Base-by-base conservation (phyloP, 2,797 vertebrate genomes). In the Poecilia wingei region DNA sequence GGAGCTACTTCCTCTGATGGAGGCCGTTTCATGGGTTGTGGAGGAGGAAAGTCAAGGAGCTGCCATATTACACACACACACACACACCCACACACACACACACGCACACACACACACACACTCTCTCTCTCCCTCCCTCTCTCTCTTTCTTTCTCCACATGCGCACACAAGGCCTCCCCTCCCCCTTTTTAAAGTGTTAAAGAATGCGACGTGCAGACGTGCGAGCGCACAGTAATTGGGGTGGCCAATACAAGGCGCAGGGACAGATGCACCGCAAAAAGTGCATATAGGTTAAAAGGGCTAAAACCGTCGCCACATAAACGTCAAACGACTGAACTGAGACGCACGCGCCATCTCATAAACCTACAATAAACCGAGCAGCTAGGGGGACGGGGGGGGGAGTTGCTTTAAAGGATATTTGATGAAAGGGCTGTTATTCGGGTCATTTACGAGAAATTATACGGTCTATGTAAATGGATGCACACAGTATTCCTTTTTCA, bases 1-100 rank as follows among this genome's bases (percentile, higher is more conserved):
- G 83, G 87, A 93, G 88, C 77, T 77, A 86, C 87, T 95, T 95
- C 94, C 95, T 95, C 86, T 90, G 81, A 90, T 85, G 90, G 94
- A 95, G 92, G 92, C 92, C 91, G 36, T 87, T 84, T 71, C 80
- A 85, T 79, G 84, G 82, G 87, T 84, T 82, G 18, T 45, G 18
- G 75, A 83, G 81, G 82, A 85, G 84, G 75, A 87, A 85, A 91
- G 93, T 95, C 93, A 95, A 94, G 91, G 91, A 93, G 84, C 87
- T 91, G 89, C 93, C 88, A 92, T 89, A 85, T 79, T 79, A 77
- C 78, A 79, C 85, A 84, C 78, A 74, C 77, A 22, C 18, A 1
- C 69, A 22, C 20, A 39, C 36, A 39, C 39, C 74, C 78, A 78
- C 74, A 33, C 74, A 75, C 68, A 55, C 71, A 28, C 75, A 71